Conservation (phyloP, 1,140 invertebrate species). For the Heliothis subflexa region DNA sequence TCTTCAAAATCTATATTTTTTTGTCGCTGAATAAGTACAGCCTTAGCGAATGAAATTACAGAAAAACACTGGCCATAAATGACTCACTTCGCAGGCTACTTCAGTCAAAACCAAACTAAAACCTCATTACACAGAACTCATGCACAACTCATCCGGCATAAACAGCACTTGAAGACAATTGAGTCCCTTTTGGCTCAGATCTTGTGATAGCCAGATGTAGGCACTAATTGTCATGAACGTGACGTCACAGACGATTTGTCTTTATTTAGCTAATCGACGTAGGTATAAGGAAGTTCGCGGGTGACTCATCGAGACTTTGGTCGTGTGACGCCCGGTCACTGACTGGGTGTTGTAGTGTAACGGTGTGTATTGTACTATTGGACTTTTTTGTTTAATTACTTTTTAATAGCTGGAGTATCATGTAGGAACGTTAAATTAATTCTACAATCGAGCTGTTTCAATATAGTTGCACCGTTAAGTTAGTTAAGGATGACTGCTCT, state of each 20-base stretch:
- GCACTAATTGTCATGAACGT: not conserved
- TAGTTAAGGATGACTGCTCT: too few relatives aligned
- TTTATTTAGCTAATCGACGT: constrained; percentile 37
- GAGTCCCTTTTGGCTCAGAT: constrained; percentile 9
- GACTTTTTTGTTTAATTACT: too few relatives aligned
- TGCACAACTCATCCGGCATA: not conserved
- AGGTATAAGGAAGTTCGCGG: constrained; percentile 28
- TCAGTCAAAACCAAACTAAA: not conserved
- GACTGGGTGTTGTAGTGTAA: not conserved
- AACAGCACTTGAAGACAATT: not conserved
- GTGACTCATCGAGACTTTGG: constrained; percentile 13
- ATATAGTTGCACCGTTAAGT: too few relatives aligned
- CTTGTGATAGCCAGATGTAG: not conserved
- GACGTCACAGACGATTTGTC: constrained; percentile 25
- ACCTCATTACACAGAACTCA: not conserved
- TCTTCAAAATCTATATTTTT: too few relatives aligned
- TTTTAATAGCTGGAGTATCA: too few relatives aligned
- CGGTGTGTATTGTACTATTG: not conserved
- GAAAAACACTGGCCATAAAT: too few relatives aligned
- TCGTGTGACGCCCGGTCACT: not conserved
- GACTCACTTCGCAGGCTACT: too few relatives aligned
- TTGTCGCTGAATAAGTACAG: not conserved
- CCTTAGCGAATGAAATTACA: too few relatives aligned
- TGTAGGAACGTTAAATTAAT: too few relatives aligned
- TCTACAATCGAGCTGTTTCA: too few relatives aligned